phyloP scores from a whole-genome alignment of 2,797 vertebrate species.

The Novumbra hubbsi region DNA sequence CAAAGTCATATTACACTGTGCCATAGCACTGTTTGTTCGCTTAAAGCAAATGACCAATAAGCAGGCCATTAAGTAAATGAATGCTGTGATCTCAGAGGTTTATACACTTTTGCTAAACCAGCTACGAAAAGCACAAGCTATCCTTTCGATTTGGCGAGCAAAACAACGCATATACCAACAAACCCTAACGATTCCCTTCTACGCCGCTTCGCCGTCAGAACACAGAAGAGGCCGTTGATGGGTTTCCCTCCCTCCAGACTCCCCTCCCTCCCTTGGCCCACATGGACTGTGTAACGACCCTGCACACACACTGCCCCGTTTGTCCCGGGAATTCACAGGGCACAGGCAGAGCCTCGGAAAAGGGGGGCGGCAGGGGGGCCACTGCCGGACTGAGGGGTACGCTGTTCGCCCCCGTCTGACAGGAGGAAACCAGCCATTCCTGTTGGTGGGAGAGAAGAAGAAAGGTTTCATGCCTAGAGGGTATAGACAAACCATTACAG shows the following conservation, averaged over 20 bases:
- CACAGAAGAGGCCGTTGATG: neutral
- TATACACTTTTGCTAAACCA: neutral
- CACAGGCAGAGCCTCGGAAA: neutral
- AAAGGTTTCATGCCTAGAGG: constrained; percentile 32
- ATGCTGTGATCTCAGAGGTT: neutral
- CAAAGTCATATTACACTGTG: neutral
- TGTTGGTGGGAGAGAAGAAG: constrained; percentile 39
- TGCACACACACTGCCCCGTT: constrained; percentile 23
- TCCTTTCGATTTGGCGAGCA: neutral
- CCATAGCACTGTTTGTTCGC: neutral
- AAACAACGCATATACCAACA: neutral
- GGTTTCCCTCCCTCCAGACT: neutral
- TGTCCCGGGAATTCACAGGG: constrained; percentile 14
- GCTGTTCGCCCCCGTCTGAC: constrained; percentile 26
- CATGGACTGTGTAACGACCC: constrained; percentile 20
- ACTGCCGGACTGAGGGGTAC: constrained; percentile 9
- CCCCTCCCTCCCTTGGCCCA: constrained; percentile 3
- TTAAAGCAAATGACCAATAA: neutral
- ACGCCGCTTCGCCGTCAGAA: neutral
- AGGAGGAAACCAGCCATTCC: constrained; percentile 43
- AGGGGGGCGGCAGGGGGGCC: constrained; percentile 5
- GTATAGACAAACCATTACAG: constrained; percentile 17
- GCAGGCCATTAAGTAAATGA: neutral
- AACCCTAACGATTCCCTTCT: neutral
- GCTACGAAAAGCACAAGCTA: constrained; percentile 5